These are phyloP conservation scores for Philereme transversata DNA, from an alignment of 2,888 invertebrate species.

Conservation along the genomic window DNA sequence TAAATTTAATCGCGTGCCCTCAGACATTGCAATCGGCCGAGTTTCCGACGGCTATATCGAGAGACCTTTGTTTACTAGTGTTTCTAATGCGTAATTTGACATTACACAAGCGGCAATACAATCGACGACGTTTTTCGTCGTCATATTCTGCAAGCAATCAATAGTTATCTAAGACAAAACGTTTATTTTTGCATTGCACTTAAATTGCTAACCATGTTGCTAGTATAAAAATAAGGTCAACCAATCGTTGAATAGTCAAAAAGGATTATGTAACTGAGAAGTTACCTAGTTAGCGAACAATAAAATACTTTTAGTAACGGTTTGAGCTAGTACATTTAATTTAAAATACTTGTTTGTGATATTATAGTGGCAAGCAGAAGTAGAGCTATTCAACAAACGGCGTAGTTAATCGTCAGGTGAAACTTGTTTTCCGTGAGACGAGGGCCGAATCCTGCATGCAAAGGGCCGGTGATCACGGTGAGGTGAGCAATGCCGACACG, in stretches of 20 bases:
- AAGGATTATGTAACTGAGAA: slow-evolving; percentile 16
- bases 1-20: slow-evolving; percentile 68
- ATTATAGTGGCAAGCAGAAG: slow-evolving; percentile 11
- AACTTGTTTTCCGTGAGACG: slow-evolving; percentile 62
- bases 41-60: slow-evolving; percentile 45
- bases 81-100: slow-evolving; percentile 37
- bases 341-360: slow-evolving; percentile 13
- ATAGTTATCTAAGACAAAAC: slow-evolving; percentile 5
- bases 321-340: neutral
- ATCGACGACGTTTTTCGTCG: slow-evolving; percentile 31
- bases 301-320: slow-evolving; percentile 2
- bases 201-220: slow-evolving; percentile 2
- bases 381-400: slow-evolving; percentile 15
- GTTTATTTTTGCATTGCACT: slow-evolving; percentile 10
- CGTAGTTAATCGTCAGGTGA: slow-evolving; percentile 43
- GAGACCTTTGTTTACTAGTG: slow-evolving; percentile 51
- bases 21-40: slow-evolving; percentile 59
- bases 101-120: slow-evolving; percentile 41
- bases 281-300: slow-evolving; percentile 3
- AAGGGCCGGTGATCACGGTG: slow-evolving; percentile 43
- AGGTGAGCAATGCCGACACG: slow-evolving; percentile 9
- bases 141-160: slow-evolving; percentile 25
- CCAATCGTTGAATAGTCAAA: slow-evolving; percentile 9
- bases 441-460: slow-evolving; percentile 49
- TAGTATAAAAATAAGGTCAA: slow-evolving; percentile 26